Base-by-base conservation (phyloP, 2,797 vertebrate species). In the Neostethus bicornis region DNA sequence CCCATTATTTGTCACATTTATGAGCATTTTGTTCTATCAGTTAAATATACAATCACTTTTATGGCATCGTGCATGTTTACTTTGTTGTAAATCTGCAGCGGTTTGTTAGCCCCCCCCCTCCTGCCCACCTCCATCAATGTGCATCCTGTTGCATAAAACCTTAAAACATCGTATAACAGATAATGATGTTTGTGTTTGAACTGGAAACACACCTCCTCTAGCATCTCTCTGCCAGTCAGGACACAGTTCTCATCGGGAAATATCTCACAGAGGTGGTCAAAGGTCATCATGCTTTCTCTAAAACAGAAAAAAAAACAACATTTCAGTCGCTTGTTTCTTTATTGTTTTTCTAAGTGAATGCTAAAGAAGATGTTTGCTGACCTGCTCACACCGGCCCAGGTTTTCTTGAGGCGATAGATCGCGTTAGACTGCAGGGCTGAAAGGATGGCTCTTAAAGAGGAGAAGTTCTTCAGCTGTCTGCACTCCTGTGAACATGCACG, bases 191-290 rank as follows among this genome's bases (percentile, higher is more conserved):
- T n/a, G 4, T 38, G 24, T 3, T n/a, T 9, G 5, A 29, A 25
- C 13, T 9, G 23, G n/a, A 32, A 47, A 37, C 11, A 13, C 86
- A 94, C 93, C 93, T 94, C 92, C 46, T 85, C 74, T 29, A 90
- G 59, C 70, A 95, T 90, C 80, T 93, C 93, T 73, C 92, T 81
- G 75, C 85, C 93, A 66, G 89, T 91, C 23, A 95, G 80, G 48
- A 94, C 92, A 62, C 93, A 94, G 84, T 95, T 93, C 71, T 96
- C 95, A 25, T 95, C 94, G 0, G 94, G 94, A 73, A 96, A 96
- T n/a, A 92, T 94, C 67, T 94, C 91, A 0, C 93, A 95, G 41
- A 97, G 85, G 31, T 92, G 90, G 35, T 93, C 90, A 61, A 95
- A 96, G 23, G 64, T 48, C 19, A 85, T 65, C 65, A 91, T 60